Base-by-base conservation (phyloP, 2,888 invertebrate species). In the Busseola fusca region DNA sequence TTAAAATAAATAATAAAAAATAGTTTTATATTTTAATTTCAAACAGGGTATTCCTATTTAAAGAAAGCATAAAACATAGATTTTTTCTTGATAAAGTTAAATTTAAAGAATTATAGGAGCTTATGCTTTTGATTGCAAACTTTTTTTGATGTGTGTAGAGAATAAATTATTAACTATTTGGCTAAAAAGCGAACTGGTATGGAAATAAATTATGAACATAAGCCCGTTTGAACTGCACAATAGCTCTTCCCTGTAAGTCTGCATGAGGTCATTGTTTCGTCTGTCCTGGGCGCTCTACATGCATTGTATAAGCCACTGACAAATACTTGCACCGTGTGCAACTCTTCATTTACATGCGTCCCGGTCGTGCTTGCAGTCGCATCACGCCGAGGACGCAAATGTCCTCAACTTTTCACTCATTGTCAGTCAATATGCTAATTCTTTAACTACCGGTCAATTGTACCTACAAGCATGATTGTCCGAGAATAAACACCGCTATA, bases 401-500 rank as follows among this genome's bases (percentile, higher is more conserved):
- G 89, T 92, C 90, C 88, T 89, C 85, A 84, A 82, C 88, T 91
- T 93, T 93, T 92, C 91, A 91, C 92, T 92, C 87, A 89, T 93
- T 93, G 89, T 88, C 87, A 93, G 90, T 92, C 91, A 90, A 90
- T 90, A 93, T 93, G 93, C 86, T 89, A 91, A 93, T 89, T 84
- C 76, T 85, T 82, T 87, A 85, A 76, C 78, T 78, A 91, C 90
- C 88, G 89, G 90, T 89, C 82, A 78, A 69, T 70, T 72, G 25
- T 58, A 69, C 57, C 30, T 1, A 62, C 56, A 74, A 64, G 18
- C 52, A 34, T n/a, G 58, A 64, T 70, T 56, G 63, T 52, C 40
- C 34, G 30, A 64, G 52, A 68, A 63, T 59, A 72, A 75, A 64
- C 62, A 69, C 68, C 45, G 48, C 54, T 58, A 60, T 54, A 40